These are phyloP conservation scores for Cryptocephalus primarius DNA, from an alignment of 2,888 invertebrate species.

Conservation along the genomic window DNA sequence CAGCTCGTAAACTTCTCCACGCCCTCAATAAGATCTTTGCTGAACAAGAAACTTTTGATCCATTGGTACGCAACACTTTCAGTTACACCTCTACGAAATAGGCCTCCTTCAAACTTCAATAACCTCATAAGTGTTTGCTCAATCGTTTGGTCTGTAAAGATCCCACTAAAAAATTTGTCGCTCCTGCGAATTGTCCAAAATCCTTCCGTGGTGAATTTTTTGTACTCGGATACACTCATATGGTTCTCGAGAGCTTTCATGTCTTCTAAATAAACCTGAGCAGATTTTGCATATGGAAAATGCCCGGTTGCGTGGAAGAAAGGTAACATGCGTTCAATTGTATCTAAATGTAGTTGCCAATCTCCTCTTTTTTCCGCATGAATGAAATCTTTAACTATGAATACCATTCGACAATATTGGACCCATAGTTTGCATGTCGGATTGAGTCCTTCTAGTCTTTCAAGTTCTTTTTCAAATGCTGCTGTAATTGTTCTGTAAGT, in stretches of 20 bases:
- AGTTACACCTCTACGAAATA: conserved; percentile 5
- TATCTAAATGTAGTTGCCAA: conserved; percentile 15
- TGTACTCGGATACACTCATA: conserved; percentile 1
- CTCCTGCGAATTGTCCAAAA: conserved; percentile 3
- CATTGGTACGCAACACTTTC: conserved; percentile 5
- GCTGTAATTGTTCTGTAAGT: no score
- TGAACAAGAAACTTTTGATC: conserved; percentile 5
- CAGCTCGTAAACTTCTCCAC: conserved; percentile 2
- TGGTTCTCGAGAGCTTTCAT: conserved; percentile 1
- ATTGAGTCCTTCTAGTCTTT: conserved; percentile 12
- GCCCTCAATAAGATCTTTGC: conserved; percentile 5
- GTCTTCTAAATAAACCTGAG: conserved; percentile 4
- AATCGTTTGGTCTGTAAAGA: conserved; percentile 10
- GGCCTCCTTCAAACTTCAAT: conserved; percentile 3
- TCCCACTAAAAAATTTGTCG: conserved; percentile 4
- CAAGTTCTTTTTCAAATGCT: conserved; percentile 33
- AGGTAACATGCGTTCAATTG: conserved; percentile 5
- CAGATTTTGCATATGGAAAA: conserved; percentile 8
- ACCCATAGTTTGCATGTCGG: conserved; percentile 17
- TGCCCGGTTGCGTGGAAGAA: conserved; percentile 9
- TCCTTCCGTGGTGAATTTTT: conserved; percentile 1
- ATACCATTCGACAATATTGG: conserved; percentile 21
- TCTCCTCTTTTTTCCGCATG: conserved; percentile 22
- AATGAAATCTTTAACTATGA: conserved; percentile 21
- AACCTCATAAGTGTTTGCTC: conserved; percentile 6